These are phyloP conservation scores for Drosophila dives DNA, from an alignment of 2,888 invertebrate species.

Conservation along the genomic window DNA sequence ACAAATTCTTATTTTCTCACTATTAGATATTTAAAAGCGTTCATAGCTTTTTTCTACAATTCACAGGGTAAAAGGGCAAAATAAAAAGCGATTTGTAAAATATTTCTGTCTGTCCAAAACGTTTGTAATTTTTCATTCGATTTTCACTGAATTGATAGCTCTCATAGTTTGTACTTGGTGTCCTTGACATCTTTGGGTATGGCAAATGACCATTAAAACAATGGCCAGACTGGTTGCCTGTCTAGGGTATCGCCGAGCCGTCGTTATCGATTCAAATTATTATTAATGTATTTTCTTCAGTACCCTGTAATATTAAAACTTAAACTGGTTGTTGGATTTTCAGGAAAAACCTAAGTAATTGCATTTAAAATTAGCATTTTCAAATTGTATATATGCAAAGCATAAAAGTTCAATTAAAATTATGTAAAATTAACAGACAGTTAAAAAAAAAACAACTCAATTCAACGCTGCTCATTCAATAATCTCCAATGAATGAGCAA, in stretches of 20 bases:
- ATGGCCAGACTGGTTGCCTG: constrained; percentile 27
- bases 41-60: background rate
- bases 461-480: constrained; percentile 9
- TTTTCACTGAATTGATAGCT: constrained; percentile 29
- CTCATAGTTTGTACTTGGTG: constrained; percentile 47
- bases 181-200: constrained; percentile 14
- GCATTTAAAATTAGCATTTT: background rate
- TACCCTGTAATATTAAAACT: constrained; percentile 19
- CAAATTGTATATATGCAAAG: background rate
- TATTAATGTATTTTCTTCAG: constrained; percentile 26
- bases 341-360: background rate
- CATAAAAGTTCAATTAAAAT: background rate
- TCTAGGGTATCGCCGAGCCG: constrained; percentile 24
- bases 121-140: constrained; percentile 2
- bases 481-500: constrained; percentile 18
- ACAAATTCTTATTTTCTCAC: background rate
- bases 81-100: constrained; percentile 52
- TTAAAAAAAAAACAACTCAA: constrained; percentile 8
- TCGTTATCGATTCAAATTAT: constrained; percentile 37
- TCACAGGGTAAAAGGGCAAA: constrained; percentile 8
- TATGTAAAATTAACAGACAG: background rate
- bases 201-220: constrained; percentile 30
- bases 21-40: background rate
- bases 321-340: background rate
- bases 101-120: constrained; percentile 9